Evolutionary conservation across 2,113 vertebrate species (phyloP).

Genomic region (Mustela nigripes): DNA sequence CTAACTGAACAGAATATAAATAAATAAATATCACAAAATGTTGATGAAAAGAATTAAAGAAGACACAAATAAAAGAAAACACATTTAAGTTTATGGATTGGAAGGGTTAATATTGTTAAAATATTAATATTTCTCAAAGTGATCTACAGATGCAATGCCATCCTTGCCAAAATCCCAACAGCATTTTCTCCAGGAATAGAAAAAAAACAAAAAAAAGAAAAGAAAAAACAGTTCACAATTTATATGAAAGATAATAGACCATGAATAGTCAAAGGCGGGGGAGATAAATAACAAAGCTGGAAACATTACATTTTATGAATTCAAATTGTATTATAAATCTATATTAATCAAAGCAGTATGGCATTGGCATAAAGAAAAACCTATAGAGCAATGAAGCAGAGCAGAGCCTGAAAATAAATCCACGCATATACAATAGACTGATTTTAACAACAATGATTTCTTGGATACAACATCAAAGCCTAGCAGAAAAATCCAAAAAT

Average conservation of each 20-base stretch:
- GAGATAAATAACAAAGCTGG: neutral
- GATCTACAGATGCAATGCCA: neutral
- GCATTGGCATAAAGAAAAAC: neutral
- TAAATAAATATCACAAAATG: neutral
- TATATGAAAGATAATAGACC: neutral
- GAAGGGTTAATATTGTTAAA: neutral
- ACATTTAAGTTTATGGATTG: neutral
- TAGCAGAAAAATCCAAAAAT: neutral
- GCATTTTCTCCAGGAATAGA: neutral
- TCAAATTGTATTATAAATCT: neutral
- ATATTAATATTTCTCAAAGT: neutral
- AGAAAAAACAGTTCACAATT: neutral
- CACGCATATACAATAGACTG: no score
- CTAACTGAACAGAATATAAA: no score
- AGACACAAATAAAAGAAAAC: neutral
- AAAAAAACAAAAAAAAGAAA: neutral
- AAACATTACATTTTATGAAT: neutral
- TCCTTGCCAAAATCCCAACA: neutral
- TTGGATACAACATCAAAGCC: neutral
- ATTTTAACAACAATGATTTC: neutral
- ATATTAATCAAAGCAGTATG: neutral
- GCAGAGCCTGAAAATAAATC: neutral
- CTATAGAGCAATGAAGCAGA: neutral
- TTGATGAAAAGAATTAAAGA: neutral
- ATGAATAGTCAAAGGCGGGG: neutral